These are phyloP conservation scores for Ambastaia sidthimunki DNA, from an alignment of 2,797 vertebrate species.

Conservation along the genomic window DNA sequence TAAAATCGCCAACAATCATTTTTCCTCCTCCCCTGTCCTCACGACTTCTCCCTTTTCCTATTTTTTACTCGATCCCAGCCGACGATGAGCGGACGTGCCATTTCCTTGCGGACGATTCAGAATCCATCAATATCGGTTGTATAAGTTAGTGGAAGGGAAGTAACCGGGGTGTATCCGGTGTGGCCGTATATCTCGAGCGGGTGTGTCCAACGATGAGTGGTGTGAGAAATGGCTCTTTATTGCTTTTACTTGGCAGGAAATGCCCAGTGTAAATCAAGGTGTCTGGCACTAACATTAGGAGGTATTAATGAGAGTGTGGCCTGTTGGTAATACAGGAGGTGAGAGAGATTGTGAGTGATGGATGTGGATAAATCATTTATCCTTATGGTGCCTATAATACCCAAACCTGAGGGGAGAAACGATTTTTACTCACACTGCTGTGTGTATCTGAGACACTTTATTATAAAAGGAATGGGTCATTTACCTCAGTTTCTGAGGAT, in stretches of 20 bases:
- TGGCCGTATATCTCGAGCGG: slow-evolving; percentile 42
- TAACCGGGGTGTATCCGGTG: slow-evolving; percentile 33
- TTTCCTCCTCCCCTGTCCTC: background rate
- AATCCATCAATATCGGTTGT: slow-evolving; percentile 57
- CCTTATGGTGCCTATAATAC: slow-evolving; percentile 41
- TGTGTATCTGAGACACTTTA: background rate
- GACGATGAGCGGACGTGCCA: background rate
- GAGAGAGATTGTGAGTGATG: slow-evolving; percentile 53
- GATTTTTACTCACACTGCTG: background rate
- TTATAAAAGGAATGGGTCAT: background rate
- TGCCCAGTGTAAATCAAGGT: slow-evolving; percentile 65
- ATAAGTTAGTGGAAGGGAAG: slow-evolving; percentile 46
- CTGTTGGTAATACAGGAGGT: slow-evolving; percentile 59
- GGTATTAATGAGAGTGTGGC: slow-evolving; percentile 63
- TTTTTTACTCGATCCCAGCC: background rate
- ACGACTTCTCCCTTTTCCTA: background rate
- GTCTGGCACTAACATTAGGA: slow-evolving; percentile 62
- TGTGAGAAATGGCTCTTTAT: slow-evolving; percentile 61
- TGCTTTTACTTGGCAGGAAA: slow-evolving; percentile 58
- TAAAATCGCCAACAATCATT: slow-evolving; percentile 2
- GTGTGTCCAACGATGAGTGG: slow-evolving; percentile 60
- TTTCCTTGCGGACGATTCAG: slow-evolving; percentile 53
- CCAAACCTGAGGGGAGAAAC: slow-evolving; percentile 11
- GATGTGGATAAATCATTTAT: slow-evolving; percentile 51
- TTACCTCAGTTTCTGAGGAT: background rate